phyloP scores from a whole-genome alignment of 2,797 vertebrate species.

The Siniperca undulata region DNA sequence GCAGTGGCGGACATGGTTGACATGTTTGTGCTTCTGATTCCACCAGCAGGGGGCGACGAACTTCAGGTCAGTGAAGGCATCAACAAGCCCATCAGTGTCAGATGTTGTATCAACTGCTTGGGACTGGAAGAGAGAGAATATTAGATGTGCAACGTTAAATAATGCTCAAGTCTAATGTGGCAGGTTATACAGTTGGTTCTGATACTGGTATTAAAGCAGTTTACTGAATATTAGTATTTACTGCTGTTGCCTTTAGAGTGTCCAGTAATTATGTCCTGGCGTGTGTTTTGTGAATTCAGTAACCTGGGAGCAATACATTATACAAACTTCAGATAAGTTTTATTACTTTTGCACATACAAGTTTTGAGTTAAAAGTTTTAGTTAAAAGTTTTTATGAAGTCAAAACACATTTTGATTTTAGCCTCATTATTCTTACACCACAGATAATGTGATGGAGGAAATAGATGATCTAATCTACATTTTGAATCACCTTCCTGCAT shows the following conservation, averaged over 20 bases:
- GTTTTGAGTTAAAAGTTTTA: neutral
- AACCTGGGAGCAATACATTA: no score
- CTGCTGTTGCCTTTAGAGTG: neutral
- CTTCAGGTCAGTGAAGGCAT: constrained; percentile 89
- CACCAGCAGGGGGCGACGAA: constrained; percentile 98
- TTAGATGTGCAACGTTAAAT: neutral
- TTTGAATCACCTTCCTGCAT: neutral
- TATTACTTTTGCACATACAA: neutral
- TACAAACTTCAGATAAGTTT: neutral
- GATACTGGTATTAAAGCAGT: neutral
- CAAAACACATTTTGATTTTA: neutral
- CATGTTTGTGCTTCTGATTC: constrained; percentile 97
- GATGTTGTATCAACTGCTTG: neutral
- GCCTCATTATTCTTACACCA: neutral
- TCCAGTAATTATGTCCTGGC: neutral
- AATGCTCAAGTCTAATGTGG: neutral
- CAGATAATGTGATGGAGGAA: no score
- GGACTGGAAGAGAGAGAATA: neutral
- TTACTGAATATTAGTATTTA: neutral
- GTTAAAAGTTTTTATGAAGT: neutral
- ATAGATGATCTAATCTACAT: neutral
- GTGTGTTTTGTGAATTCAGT: neutral
- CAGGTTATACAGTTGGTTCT: neutral
- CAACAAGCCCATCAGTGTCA: neutral
- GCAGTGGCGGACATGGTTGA: constrained; percentile 99